A percentile compares a stretch with the other conserved stretches of the same genome.
Evolutionary conservation across 2,797 vertebrate species (phyloP).

Genomic region (Aulostomus chinensis): DNA sequence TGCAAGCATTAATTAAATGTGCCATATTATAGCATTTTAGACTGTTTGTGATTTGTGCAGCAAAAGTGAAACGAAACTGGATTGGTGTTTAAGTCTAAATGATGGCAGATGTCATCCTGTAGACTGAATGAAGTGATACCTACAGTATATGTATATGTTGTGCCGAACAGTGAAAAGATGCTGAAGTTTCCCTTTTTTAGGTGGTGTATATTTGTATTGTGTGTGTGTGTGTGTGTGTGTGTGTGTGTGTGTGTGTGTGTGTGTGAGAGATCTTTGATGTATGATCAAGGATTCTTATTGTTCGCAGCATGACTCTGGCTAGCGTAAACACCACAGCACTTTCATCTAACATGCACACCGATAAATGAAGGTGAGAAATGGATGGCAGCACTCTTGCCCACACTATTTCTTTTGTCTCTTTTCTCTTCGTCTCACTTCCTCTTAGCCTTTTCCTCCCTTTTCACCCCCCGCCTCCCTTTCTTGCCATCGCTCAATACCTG

Average conservation of each 20-base stretch:
- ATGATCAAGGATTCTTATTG: constrained; percentile 75
- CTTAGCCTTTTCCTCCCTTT: constrained; percentile 16
- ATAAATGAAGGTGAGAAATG: constrained; percentile 11
- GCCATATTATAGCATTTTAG: too few species aligned
- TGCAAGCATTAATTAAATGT: too few species aligned
- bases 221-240: constrained; percentile 2
- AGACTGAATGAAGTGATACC: too few species aligned
- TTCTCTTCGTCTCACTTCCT: constrained; percentile 25
- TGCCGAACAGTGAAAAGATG: not conserved
- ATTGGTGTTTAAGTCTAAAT: too few species aligned
- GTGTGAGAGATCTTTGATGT: constrained; percentile 67
- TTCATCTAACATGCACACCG: constrained; percentile 56
- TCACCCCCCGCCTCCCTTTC: constrained; percentile 4
- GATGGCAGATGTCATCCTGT: too few species aligned
- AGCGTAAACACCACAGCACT: constrained; percentile 59
- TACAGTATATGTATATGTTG: too few species aligned
- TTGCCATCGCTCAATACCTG: constrained; percentile 4
- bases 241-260: constrained; percentile 15
- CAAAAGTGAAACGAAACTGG: too few species aligned
- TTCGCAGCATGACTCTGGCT: constrained; percentile 59
- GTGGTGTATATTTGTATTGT: not conserved
- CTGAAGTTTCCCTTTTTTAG: too few species aligned
- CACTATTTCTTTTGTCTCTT: constrained; percentile 21
- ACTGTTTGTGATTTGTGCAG: too few species aligned
- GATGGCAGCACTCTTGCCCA: constrained; percentile 5